Evolutionary conservation across 1,140 invertebrate genomes (phyloP).

Genomic region (Panagrolaimus sp.): DNA sequence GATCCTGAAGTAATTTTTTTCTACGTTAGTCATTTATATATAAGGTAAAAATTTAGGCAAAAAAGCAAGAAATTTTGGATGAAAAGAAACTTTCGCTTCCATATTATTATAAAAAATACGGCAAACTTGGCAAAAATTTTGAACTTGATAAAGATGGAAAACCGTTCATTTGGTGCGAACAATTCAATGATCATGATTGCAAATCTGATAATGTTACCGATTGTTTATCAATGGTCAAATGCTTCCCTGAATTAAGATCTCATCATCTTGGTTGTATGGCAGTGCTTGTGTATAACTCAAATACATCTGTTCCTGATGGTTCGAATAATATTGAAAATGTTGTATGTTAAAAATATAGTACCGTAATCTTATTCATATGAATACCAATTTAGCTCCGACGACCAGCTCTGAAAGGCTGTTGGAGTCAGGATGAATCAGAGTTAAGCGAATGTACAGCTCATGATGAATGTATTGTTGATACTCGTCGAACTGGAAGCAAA

Average conservation of each 20-base stretch:
- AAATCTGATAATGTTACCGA: slow-evolving; percentile 10
- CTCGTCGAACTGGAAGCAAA: slow-evolving; percentile 28
- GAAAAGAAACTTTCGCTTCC: background rate
- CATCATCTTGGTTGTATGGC: slow-evolving; percentile 47
- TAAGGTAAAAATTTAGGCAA: too few species aligned
- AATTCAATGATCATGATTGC: slow-evolving; percentile 8
- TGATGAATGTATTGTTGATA: slow-evolving; percentile 39
- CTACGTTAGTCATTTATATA: too few species aligned
- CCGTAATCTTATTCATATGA: background rate
- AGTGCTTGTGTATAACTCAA: slow-evolving; percentile 35
- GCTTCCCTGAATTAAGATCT: slow-evolving; percentile 35
- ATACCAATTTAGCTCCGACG: background rate
- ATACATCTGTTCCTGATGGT: slow-evolving; percentile 2
- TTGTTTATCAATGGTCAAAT: slow-evolving; percentile 24
- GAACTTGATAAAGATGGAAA: slow-evolving; percentile 31
- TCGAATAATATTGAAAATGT: slow-evolving; percentile 27
- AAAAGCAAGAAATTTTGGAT: too few species aligned
- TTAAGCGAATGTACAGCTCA: slow-evolving; percentile 35
- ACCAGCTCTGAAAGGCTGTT: slow-evolving; percentile 41
- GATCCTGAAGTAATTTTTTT: too few species aligned
- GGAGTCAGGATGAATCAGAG: slow-evolving; percentile 43
- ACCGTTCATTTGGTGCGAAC: slow-evolving; percentile 42
- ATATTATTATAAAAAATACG: slow-evolving; percentile 3
- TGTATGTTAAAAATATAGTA: slow-evolving; percentile 9
- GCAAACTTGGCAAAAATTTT: slow-evolving; percentile 24